phyloP scores from a whole-genome alignment of 2,113 vertebrate genomes.

The Hymenochirus boettgeri region DNA sequence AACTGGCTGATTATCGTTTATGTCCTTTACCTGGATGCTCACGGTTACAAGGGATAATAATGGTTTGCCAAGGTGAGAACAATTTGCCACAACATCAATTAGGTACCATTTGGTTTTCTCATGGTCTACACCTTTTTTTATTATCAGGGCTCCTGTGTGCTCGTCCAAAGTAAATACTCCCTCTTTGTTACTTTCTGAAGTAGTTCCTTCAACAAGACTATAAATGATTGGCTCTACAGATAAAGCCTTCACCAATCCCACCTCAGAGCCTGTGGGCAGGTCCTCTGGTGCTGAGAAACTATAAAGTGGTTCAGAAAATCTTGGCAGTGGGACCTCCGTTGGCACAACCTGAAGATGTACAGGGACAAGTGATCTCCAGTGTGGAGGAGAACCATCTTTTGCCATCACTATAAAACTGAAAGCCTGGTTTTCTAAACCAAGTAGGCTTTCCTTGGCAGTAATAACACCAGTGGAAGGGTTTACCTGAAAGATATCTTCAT shows the following conservation, averaged over 20 bases:
- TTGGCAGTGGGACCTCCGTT: constrained; percentile 80
- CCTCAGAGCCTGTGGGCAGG: constrained; percentile 80
- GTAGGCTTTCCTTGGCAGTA: constrained; percentile 83
- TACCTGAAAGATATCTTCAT: constrained; percentile 83
- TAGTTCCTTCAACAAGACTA: constrained; percentile 90
- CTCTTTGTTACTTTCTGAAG: constrained; percentile 87
- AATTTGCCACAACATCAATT: constrained; percentile 86
- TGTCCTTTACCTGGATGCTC: constrained; percentile 88
- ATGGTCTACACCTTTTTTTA: constrained; percentile 85
- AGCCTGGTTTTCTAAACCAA: constrained; percentile 84
- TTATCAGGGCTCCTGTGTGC: constrained; percentile 76
- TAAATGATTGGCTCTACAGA: constrained; percentile 87
- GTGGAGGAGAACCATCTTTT: constrained; percentile 83
- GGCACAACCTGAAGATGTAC: constrained; percentile 85
- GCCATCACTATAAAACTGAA: constrained; percentile 90
- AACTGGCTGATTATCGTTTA: constrained; percentile 90
- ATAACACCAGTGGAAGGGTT: constrained; percentile 86
- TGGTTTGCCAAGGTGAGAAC: constrained; percentile 77
- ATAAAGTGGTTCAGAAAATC: constrained; percentile 92
- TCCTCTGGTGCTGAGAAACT: constrained; percentile 88
- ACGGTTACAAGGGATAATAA: constrained; percentile 86
- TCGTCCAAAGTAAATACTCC: constrained; percentile 79
- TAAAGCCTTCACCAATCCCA: constrained; percentile 82
- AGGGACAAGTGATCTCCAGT: constrained; percentile 81
- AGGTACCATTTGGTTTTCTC: constrained; percentile 94